phyloP scores from a whole-genome alignment of 2,797 vertebrate genomes.

The Adelosebastes latens region DNA sequence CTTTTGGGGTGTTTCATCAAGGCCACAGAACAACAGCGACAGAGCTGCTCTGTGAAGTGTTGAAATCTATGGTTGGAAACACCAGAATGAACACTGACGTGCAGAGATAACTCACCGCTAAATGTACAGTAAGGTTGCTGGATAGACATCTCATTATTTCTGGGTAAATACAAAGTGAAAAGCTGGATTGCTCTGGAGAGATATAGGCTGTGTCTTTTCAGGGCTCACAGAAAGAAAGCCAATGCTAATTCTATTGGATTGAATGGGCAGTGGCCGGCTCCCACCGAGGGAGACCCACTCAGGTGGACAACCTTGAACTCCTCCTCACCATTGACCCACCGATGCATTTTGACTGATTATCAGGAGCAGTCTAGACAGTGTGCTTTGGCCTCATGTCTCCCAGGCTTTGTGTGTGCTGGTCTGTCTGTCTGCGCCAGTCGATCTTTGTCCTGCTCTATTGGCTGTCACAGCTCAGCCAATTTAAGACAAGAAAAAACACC shows the following conservation, averaged over 20 bases:
- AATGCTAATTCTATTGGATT: conserved; percentile 42
- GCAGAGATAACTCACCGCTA: background rate
- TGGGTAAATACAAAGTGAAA: conserved; percentile 31
- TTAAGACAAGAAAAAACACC: conserved; percentile 65
- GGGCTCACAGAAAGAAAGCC: conserved; percentile 18
- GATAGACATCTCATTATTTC: conserved; percentile 23
- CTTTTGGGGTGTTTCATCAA: conserved; percentile 44
- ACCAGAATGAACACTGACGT: conserved; percentile 5
- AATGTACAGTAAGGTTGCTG: background rate
- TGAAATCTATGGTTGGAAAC: conserved; percentile 18
- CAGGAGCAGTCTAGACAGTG: conserved; percentile 59
- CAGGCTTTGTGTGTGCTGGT: conserved; percentile 55
- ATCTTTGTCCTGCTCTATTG: conserved; percentile 64
- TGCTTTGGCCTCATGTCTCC: conserved; percentile 56
- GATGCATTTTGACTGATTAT: conserved; percentile 67
- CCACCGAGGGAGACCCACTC: conserved; percentile 35
- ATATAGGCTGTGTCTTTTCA: conserved; percentile 24
- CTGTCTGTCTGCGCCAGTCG: conserved; percentile 55
- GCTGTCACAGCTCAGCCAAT: conserved; percentile 80
- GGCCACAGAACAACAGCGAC: conserved; percentile 49
- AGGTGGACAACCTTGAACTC: conserved; percentile 64
- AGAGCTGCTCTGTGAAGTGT: conserved; percentile 24
- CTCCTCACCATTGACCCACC: conserved; percentile 54
- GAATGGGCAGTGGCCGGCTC: conserved; percentile 25
- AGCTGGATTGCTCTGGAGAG: conserved; percentile 1